Evolutionary conservation across 2,113 vertebrate species (phyloP), one percentile per base, ranked within the genome.

Genomic region (Chionomys nivalis): DNA sequence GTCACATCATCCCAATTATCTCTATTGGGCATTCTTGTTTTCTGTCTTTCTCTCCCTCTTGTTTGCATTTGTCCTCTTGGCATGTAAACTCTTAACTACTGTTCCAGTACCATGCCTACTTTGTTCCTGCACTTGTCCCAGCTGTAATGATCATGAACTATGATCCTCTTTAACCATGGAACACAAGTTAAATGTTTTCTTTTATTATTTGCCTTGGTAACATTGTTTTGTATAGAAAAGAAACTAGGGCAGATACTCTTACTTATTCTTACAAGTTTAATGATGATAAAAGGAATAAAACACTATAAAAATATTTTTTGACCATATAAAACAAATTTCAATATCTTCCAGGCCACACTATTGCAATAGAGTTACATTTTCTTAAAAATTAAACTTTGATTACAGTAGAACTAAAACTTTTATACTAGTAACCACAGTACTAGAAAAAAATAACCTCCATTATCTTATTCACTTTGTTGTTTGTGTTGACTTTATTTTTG

Each of bases 251-350:
- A 78, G 16, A 78, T 78, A 78, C 47, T 36, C 49, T 9, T 7
- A 28, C 68, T 86, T 7, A 81, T 14, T 61, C 52, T 75, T 49
- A 33, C 23, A 47, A 92, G n/a, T 85, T 92, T 94, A 7, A 7
- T 63, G 24, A 91, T 78, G 31, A 89, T 87, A 12, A 2, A 93
- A 79, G 55, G 61, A 78, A 75, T 86, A 52, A 90, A 95, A 85
- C n/a, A 81, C 61, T 72, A 28, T 85, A 77, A 52, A 96, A 88
- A 92, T 79, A 86, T 95, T 47, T 93, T 93, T 49, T 79, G 19
- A 83, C n/a, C 0, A 79, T 24, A 7, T 73, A 91, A 90, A 78
- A 65, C 77, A 72, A 90, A 87, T 7, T 88, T 13, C 28, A 75
- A 73, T 68, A 16, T 90, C 36, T 81, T 9, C 9, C 85, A 92